Conservation (phyloP, 2,113 vertebrate species). For the Trochalopteron elliotii region DNA sequence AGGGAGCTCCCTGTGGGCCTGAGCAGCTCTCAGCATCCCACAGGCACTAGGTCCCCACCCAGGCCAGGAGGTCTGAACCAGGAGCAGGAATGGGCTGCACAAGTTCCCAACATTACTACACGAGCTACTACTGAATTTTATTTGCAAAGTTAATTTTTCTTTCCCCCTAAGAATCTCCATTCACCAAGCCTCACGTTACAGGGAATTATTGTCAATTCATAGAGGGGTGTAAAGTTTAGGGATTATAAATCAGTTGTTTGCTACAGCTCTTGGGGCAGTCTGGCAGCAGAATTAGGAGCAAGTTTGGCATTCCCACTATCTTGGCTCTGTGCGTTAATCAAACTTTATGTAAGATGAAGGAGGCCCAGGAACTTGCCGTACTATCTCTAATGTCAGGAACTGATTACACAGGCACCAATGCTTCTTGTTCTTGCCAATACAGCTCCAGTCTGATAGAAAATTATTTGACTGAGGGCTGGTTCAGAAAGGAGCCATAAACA, state of each 20-base stretch:
- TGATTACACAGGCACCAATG: conserved; percentile 33
- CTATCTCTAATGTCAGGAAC: conserved; percentile 32
- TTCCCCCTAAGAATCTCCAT: not conserved
- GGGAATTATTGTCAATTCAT: not conserved
- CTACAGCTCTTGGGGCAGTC: not conserved
- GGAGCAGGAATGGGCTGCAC: not conserved
- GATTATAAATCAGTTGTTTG: not conserved
- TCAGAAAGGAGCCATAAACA: conserved; percentile 41
- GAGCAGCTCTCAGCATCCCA: not conserved
- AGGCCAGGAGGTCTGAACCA: not conserved
- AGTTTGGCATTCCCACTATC: not conserved
- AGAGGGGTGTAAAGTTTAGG: not conserved
- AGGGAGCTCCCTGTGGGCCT: not conserved
- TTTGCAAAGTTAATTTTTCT: not conserved
- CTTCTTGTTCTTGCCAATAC: conserved; percentile 21
- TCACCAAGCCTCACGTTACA: not conserved
- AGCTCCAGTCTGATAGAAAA: conserved; percentile 18
- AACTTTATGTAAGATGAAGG: conserved; percentile 30
- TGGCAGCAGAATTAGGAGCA: not conserved
- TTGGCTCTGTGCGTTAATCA: conserved; percentile 21
- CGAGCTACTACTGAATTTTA: not conserved
- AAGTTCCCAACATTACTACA: not conserved
- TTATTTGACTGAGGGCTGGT: not conserved
- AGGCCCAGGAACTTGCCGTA: conserved; percentile 11
- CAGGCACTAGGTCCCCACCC: not conserved